Evolutionary conservation across 1,140 invertebrate genomes (phyloP).

Genomic region (Colletes latitarsis): DNA sequence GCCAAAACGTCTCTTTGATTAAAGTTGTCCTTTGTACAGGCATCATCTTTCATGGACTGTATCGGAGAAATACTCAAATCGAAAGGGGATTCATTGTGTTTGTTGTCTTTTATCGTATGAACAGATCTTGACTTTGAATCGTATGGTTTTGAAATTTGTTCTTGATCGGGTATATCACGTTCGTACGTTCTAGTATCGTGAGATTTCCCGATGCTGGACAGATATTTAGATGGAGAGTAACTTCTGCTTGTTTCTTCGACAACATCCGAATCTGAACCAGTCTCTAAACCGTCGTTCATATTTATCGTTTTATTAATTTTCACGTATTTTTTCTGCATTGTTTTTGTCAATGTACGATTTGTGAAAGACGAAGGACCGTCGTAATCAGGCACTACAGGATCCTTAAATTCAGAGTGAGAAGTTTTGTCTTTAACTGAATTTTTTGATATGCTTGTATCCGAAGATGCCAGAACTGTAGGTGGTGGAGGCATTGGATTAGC

Average conservation of each 20-base stretch:
- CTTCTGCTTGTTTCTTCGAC: slow-evolving; percentile 66
- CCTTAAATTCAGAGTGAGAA: slow-evolving; percentile 63
- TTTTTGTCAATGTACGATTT: slow-evolving; percentile 59
- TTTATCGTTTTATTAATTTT: slow-evolving; percentile 77
- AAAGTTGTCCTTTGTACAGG: slow-evolving; percentile 50
- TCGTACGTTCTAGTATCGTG: slow-evolving; percentile 58
- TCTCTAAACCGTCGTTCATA: slow-evolving; percentile 83
- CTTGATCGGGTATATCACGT: slow-evolving; percentile 46
- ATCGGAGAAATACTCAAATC: slow-evolving; percentile 70
- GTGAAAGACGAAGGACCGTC: slow-evolving; percentile 38
- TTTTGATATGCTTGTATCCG: slow-evolving; percentile 46
- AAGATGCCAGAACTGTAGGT: slow-evolving; percentile 40
- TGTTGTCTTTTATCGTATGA: slow-evolving; percentile 60
- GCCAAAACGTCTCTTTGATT: slow-evolving; percentile 70
- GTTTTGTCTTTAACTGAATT: slow-evolving; percentile 66
- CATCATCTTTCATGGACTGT: slow-evolving; percentile 52
- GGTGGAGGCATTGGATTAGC: slow-evolving; percentile 80
- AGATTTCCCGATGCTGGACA: slow-evolving; percentile 52
- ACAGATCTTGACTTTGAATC: slow-evolving; percentile 54
- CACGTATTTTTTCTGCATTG: slow-evolving; percentile 66
- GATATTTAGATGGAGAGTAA: slow-evolving; percentile 52
- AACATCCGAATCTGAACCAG: slow-evolving; percentile 82
- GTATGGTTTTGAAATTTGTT: slow-evolving; percentile 52
- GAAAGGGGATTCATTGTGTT: slow-evolving; percentile 62
- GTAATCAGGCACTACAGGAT: slow-evolving; percentile 56